Conservation (phyloP, 2,888 invertebrate genomes). For the Tholera decimalis region DNA sequence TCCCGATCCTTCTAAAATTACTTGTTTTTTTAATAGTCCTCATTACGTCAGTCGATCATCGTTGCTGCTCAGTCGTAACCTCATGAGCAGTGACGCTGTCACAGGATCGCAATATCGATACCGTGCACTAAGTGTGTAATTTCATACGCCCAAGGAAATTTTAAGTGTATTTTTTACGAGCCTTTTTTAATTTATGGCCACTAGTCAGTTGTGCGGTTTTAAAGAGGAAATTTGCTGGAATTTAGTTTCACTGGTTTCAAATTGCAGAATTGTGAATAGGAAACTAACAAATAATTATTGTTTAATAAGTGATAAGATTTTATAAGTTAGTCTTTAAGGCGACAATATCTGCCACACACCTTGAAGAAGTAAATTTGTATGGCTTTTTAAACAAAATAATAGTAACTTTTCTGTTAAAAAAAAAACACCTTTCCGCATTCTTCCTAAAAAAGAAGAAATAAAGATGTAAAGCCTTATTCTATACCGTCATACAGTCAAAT, state of each 20-base stretch:
- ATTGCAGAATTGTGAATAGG: neutral
- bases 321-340: neutral
- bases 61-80: constrained; percentile 39
- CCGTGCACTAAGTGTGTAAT: constrained; percentile 31
- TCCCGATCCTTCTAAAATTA: constrained; percentile 29
- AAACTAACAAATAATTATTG: constrained; percentile 1
- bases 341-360: too few species aligned
- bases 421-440: too few species aligned
- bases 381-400: too few species aligned
- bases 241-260: neutral
- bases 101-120: constrained; percentile 42
- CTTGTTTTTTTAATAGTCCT: constrained; percentile 56
- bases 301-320: neutral
- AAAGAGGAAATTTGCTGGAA: neutral
- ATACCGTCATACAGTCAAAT: too few species aligned
- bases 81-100: constrained; percentile 33
- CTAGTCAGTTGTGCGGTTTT: constrained; percentile 17
- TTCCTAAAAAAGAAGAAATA: too few species aligned
- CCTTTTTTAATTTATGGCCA: constrained; percentile 5
- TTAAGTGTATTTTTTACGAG: neutral
- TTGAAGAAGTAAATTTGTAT: too few species aligned
- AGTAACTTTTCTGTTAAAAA: too few species aligned
- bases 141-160: constrained; percentile 29
- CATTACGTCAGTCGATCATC: constrained; percentile 55
- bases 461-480: too few species aligned